A percentile compares a stretch with the other conserved stretches of the same genome.
Evolutionary conservation across 2,888 invertebrate genomes (phyloP).

Genomic region (Marronus borbonicus): DNA sequence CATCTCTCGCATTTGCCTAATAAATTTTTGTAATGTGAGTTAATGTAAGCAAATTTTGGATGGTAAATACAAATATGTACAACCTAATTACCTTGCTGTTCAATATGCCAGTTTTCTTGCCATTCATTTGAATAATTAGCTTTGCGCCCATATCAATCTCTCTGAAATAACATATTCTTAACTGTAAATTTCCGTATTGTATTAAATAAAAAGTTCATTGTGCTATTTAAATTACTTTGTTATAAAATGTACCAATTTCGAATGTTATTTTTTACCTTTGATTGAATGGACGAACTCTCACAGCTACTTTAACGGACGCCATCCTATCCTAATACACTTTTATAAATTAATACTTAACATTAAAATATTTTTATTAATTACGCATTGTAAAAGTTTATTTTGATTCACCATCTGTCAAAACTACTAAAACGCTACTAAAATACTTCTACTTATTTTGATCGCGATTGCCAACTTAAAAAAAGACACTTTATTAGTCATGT

Average conservation of each 20-base stretch:
- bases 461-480: conserved; percentile 4
- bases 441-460: conserved; percentile 19
- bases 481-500: not conserved
- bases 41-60: conserved; percentile 4
- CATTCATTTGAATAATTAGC: conserved; percentile 89
- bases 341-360: conserved; percentile 41
- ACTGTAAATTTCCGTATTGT: conserved; percentile 48
- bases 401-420: conserved; percentile 57
- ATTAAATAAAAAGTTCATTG: conserved; percentile 60
- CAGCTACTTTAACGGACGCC: conserved; percentile 95
- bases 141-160: conserved; percentile 88
- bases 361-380: conserved; percentile 39
- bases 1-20: conserved; percentile 68
- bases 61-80: not conserved
- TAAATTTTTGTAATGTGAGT: conserved; percentile 39
- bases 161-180: conserved; percentile 74
- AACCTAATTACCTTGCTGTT: conserved; percentile 78
- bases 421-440: conserved; percentile 12
- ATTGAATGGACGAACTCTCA: conserved; percentile 92
- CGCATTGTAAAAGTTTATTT: conserved; percentile 55
- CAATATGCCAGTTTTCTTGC: conserved; percentile 84
- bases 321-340: conserved; percentile 71
- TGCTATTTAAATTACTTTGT: conserved; percentile 57
- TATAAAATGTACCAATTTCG: conserved; percentile 51
- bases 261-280: conserved; percentile 76